These are phyloP conservation scores for Drosophila anceps DNA, from an alignment of 2,888 invertebrate species.

Conservation along the genomic window DNA sequence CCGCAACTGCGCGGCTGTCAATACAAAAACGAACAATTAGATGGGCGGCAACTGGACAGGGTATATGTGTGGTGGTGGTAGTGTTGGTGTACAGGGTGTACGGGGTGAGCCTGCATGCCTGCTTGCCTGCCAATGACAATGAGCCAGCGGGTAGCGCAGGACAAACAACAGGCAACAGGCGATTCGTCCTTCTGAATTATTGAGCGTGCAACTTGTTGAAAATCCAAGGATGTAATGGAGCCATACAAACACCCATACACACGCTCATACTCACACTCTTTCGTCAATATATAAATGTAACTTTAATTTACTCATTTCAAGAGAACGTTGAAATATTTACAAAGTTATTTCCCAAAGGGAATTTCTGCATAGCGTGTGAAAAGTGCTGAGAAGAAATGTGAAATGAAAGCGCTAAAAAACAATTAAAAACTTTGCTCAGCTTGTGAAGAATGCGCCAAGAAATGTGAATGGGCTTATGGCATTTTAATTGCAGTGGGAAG, in stretches of 20 bases:
- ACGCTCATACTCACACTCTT: not conserved
- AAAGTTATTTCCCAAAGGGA: conserved; percentile 67
- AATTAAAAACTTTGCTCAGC: conserved; percentile 68
- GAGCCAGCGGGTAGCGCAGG: conserved; percentile 22
- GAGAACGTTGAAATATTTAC: conserved; percentile 64
- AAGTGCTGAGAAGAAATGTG: conserved; percentile 21
- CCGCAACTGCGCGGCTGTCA: conserved; percentile 75
- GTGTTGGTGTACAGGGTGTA: not conserved
- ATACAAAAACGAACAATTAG: conserved; percentile 74
- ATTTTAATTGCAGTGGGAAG: conserved; percentile 63
- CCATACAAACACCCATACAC: conserved; percentile 5
- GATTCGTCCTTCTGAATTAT: conserved; percentile 75
- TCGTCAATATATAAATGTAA: conserved; percentile 31
- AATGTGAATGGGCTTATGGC: conserved; percentile 61
- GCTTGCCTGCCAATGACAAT: conserved; percentile 57
- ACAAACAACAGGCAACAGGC: conserved; percentile 54
- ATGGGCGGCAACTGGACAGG: conserved; percentile 32
- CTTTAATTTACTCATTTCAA: conserved; percentile 74
- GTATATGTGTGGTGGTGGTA: not conserved
- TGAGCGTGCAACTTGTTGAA: conserved; percentile 76
- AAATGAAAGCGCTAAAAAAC: conserved; percentile 60
- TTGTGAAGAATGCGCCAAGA: conserved; percentile 60
- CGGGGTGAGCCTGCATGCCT: conserved; percentile 7
- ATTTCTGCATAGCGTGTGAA: conserved; percentile 35
- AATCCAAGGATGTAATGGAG: conserved; percentile 67